Conservation (phyloP, 2,888 invertebrate genomes). For the Chymomyza caudatula region DNA sequence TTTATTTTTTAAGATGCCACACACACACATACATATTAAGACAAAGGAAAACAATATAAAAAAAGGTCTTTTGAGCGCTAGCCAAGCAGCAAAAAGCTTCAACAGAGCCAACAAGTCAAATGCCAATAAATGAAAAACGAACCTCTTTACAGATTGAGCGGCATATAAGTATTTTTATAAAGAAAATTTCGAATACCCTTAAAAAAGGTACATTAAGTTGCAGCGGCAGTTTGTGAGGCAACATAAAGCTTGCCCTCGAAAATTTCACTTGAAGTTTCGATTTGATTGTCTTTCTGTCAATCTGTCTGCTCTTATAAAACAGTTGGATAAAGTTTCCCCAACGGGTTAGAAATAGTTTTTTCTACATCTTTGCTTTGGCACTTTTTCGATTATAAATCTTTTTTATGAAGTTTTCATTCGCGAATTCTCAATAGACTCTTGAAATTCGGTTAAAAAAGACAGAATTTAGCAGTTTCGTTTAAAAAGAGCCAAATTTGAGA, state of each 20-base stretch:
- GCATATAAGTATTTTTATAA: constrained; percentile 57
- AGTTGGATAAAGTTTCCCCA: too few relatives aligned
- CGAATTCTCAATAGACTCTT: too few relatives aligned
- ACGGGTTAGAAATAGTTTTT: too few relatives aligned
- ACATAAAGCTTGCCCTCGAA: too few relatives aligned
- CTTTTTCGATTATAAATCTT: too few relatives aligned
- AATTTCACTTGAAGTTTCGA: too few relatives aligned
- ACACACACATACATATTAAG: constrained; percentile 21
- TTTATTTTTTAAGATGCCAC: constrained; percentile 44
- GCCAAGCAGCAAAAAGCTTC: constrained; percentile 32
- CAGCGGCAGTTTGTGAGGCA: too few relatives aligned
- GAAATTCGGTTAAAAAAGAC: too few relatives aligned
- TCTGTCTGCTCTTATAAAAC: not conserved
- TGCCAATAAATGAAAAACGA: constrained; percentile 55
- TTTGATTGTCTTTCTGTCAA: not conserved
- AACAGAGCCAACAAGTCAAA: constrained; percentile 46
- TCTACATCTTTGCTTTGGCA: too few relatives aligned
- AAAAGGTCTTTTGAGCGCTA: constrained; percentile 35
- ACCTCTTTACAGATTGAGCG: constrained; percentile 44
- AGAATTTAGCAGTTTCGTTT: too few relatives aligned
- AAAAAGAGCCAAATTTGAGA: too few relatives aligned
- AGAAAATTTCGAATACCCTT: constrained; percentile 15
- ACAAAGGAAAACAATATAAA: not conserved
- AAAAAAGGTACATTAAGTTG: not conserved
- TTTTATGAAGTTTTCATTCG: too few relatives aligned